These are phyloP conservation scores for Poecilus cupreus DNA, from an alignment of 2,888 invertebrate genomes.

Conservation along the genomic window DNA sequence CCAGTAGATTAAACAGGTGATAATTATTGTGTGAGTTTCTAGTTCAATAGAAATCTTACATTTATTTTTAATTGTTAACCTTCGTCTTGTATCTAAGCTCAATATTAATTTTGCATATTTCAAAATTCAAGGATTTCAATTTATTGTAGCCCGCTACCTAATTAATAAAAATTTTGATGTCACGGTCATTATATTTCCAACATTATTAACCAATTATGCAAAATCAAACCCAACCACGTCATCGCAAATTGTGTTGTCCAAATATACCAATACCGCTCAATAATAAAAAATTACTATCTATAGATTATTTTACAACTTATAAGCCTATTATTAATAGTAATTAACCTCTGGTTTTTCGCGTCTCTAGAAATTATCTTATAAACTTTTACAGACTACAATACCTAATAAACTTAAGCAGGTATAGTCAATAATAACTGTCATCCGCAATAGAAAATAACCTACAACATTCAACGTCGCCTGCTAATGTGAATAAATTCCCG, in stretches of 20 bases:
- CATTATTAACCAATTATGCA: slow-evolving; percentile 26
- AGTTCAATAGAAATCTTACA: slow-evolving; percentile 8
- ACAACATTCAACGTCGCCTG: background rate
- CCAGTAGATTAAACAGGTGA: background rate
- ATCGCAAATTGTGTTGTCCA: slow-evolving; percentile 19
- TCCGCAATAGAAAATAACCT: background rate
- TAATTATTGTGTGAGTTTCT: slow-evolving; percentile 10
- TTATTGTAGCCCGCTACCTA: slow-evolving; percentile 35
- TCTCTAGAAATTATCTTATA: background rate
- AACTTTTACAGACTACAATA: slow-evolving; percentile 22
- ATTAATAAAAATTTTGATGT: slow-evolving; percentile 44
- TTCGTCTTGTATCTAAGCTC: background rate
- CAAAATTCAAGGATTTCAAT: slow-evolving; percentile 30
- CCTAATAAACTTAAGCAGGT: background rate
- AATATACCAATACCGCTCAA: background rate
- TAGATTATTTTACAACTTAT: background rate
- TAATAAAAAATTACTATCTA: background rate
- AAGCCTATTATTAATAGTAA: background rate
- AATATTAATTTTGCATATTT: slow-evolving; percentile 44
- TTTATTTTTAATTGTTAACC: slow-evolving; percentile 17
- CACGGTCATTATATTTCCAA: slow-evolving; percentile 5
- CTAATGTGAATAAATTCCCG: background rate
- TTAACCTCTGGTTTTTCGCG: background rate
- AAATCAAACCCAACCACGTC: background rate
- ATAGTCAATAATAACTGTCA: background rate